A percentile compares a stretch with the other conserved stretches of the same genome.
These are phyloP conservation scores for Chloroceryle amazona DNA, from an alignment of 2,797 vertebrate species.

Conservation along the genomic window DNA sequence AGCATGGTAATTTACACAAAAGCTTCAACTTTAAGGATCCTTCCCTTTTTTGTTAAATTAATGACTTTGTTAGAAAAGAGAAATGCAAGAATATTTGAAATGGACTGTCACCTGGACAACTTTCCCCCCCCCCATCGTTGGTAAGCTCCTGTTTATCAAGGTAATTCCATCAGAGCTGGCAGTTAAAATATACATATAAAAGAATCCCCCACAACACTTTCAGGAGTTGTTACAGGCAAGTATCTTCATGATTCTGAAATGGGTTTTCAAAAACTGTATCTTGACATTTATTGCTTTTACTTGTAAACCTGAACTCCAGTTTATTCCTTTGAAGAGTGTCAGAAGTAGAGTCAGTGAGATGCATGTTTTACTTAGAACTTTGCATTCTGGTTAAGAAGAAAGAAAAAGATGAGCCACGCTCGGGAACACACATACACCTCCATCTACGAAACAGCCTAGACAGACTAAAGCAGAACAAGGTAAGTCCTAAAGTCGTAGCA, in stretches of 20 bases:
- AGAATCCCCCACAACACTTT: slow-evolving; percentile 23
- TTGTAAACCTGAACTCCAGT: slow-evolving; percentile 67
- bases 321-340: slow-evolving; percentile 37
- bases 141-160: slow-evolving; percentile 21
- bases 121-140: background rate
- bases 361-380: slow-evolving; percentile 7
- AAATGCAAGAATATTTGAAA: slow-evolving; percentile 24
- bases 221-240: slow-evolving; percentile 20
- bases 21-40: slow-evolving; percentile 41
- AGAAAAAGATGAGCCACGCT: background rate
- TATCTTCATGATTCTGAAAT: slow-evolving; percentile 47
- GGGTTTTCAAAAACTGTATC: slow-evolving; percentile 30
- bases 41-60: slow-evolving; percentile 4
- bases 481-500: slow-evolving; percentile 22
- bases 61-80: slow-evolving; percentile 43
- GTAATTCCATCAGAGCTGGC: slow-evolving; percentile 2
- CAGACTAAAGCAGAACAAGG: slow-evolving; percentile 38
- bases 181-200: slow-evolving; percentile 45
- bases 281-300: slow-evolving; percentile 67
- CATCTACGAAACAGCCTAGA: slow-evolving; percentile 39
- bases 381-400: slow-evolving; percentile 46
- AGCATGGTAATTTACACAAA: slow-evolving; percentile 59
- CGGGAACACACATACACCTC: background rate
- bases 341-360: slow-evolving; percentile 3
- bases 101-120: slow-evolving; percentile 42